These are phyloP conservation scores for Pterobdella sp. DNA, from an alignment of 2,888 invertebrate genomes.

Conservation along the genomic window DNA sequence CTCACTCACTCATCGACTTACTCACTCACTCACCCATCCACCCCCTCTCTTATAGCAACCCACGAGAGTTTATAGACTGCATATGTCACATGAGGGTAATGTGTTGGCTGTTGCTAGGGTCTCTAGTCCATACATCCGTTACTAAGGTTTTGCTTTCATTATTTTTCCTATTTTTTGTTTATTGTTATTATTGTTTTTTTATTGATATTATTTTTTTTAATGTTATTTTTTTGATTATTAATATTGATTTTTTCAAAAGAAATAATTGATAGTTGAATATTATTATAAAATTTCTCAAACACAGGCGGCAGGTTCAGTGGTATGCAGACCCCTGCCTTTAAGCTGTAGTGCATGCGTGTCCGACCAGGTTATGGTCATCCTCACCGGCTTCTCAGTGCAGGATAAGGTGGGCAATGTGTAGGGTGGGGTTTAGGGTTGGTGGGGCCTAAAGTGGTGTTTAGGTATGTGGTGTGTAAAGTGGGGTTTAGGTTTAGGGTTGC, in stretches of 20 bases:
- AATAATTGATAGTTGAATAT: too few species aligned
- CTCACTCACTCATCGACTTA: not conserved
- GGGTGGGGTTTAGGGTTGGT: not conserved
- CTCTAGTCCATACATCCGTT: conserved; percentile 69
- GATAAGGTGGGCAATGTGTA: conserved; percentile 60
- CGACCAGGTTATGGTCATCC: conserved; percentile 90
- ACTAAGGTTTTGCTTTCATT: too few species aligned
- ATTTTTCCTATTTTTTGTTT: too few species aligned
- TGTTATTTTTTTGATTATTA: too few species aligned
- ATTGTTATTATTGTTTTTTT: too few species aligned
- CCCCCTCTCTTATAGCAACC: conserved; percentile 55
- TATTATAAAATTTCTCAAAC: too few species aligned
- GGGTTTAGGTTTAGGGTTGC: not conserved
- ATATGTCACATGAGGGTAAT: conserved; percentile 84
- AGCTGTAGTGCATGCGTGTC: conserved; percentile 93
- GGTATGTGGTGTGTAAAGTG: not conserved
- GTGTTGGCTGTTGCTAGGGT: conserved; percentile 90
- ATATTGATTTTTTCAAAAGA: too few species aligned
- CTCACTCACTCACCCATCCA: not conserved
- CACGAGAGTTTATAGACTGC: conserved; percentile 83
- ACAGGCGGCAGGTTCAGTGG: conserved; percentile 42
- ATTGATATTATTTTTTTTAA: too few species aligned
- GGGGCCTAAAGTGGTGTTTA: not conserved
- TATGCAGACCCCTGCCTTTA: conserved; percentile 78
- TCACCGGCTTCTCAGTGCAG: conserved; percentile 93